These are phyloP conservation scores for Corythaixoides concolor DNA, from an alignment of 2,113 vertebrate species.

Conservation along the genomic window DNA sequence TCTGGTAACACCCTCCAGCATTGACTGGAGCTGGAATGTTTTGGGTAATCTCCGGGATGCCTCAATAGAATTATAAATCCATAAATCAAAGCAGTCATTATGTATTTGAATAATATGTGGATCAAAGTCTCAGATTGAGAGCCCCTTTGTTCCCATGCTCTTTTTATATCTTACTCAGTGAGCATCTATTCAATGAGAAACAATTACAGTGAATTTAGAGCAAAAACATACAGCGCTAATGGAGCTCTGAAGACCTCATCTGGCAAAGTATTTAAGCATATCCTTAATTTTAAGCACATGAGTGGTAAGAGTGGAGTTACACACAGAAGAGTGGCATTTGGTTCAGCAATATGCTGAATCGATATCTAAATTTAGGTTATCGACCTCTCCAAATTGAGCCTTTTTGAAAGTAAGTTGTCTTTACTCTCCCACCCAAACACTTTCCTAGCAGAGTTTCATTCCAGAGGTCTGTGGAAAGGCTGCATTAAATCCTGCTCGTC, in stretches of 20 bases:
- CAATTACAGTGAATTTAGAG: constrained; percentile 65
- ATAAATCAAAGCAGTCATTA: constrained; percentile 69
- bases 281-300: constrained; percentile 59
- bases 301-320: not conserved
- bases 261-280: constrained; percentile 37
- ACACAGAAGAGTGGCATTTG: not conserved
- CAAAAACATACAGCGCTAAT: constrained; percentile 52
- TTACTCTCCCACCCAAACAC: not conserved
- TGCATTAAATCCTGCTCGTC: not conserved
- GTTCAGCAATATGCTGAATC: not conserved
- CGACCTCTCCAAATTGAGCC: not conserved
- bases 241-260: constrained; percentile 48
- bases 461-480: not conserved
- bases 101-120: constrained; percentile 66
- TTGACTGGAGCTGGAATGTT: constrained; percentile 36
- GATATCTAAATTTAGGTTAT: not conserved
- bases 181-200: constrained; percentile 58
- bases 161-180: constrained; percentile 56
- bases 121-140: constrained; percentile 64
- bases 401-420: not conserved
- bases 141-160: constrained; percentile 61
- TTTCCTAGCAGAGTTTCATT: not conserved
- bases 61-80: constrained; percentile 69
- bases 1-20: constrained; percentile 54
- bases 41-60: constrained; percentile 55